These are phyloP conservation scores for Melanostoma scalare DNA, from an alignment of 2,888 invertebrate genomes.

Conservation along the genomic window DNA sequence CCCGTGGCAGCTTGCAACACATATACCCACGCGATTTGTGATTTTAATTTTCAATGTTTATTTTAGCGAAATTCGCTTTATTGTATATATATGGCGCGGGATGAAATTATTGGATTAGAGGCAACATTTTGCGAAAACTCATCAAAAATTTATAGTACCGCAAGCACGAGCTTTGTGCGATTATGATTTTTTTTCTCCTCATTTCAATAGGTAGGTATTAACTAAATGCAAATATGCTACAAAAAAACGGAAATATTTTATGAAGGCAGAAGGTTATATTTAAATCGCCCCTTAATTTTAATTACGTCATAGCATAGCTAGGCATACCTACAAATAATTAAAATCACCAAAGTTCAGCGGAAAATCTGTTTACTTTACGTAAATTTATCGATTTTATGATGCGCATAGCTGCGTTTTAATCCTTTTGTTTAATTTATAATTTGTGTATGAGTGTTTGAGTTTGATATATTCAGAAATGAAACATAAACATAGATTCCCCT, in stretches of 20 bases:
- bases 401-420: constrained; percentile 51
- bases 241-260: constrained; percentile 33
- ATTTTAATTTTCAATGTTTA: constrained; percentile 70
- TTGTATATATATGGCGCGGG: constrained; percentile 31
- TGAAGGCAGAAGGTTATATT: constrained; percentile 40
- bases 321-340: constrained; percentile 4
- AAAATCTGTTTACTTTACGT: constrained; percentile 68
- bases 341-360: constrained; percentile 34
- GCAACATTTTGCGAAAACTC: constrained; percentile 66
- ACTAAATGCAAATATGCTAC: constrained; percentile 15
- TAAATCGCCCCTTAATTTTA: constrained; percentile 56
- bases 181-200: constrained; percentile 49
- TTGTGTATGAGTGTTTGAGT: constrained; percentile 5
- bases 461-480: constrained; percentile 17
- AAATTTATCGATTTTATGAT: constrained; percentile 62
- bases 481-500: constrained; percentile 4
- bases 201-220: neutral
- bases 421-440: constrained; percentile 51
- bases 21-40: constrained; percentile 51
- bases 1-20: constrained; percentile 17
- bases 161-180: constrained; percentile 39
- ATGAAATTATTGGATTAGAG: constrained; percentile 71
- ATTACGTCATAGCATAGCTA: constrained; percentile 27
- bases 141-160: constrained; percentile 52
- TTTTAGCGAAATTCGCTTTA: constrained; percentile 63